A percentile compares a stretch with the other conserved stretches of the same genome.
Evolutionary conservation across 2,113 vertebrate genomes (phyloP).

Genomic region (Triplophysa dalaica): DNA sequence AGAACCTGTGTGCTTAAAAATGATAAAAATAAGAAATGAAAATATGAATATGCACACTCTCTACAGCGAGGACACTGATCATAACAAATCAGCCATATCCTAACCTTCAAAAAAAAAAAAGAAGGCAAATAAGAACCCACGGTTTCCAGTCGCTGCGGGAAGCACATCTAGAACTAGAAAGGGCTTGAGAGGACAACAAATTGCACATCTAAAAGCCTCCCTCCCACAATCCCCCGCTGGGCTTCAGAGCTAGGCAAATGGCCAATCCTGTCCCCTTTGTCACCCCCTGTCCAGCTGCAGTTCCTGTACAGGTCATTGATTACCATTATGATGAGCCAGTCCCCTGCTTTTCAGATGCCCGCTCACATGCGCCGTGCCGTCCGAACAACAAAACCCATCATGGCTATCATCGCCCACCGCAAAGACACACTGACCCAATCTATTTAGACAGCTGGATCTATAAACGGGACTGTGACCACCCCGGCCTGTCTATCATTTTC

Average conservation of each 20-base stretch:
- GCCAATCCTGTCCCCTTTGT: constrained; percentile 7
- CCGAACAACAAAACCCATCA: constrained; percentile 35
- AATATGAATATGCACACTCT: not conserved
- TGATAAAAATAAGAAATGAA: not conserved
- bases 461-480: constrained; percentile 23
- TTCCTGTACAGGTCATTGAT: constrained; percentile 38
- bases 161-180: not conserved
- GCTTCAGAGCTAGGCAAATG: constrained; percentile 27
- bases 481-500: constrained; percentile 33
- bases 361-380: constrained; percentile 21
- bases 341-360: constrained; percentile 11
- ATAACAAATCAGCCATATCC: constrained; percentile 5
- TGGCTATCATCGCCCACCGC: constrained; percentile 6
- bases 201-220: constrained; percentile 22
- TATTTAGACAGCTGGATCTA: constrained; percentile 40
- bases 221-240: constrained; percentile 15
- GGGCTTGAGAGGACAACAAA: constrained; percentile 26
- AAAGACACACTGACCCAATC: constrained; percentile 38
- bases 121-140: not conserved
- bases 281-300: constrained; percentile 34
- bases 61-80: not conserved
- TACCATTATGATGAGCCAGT: constrained; percentile 31
- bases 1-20: not conserved
- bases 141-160: not conserved
- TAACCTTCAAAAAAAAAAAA: not conserved